Conservation (phyloP, 2,113 vertebrate genomes). For the Brienomyrus brachyistius region DNA sequence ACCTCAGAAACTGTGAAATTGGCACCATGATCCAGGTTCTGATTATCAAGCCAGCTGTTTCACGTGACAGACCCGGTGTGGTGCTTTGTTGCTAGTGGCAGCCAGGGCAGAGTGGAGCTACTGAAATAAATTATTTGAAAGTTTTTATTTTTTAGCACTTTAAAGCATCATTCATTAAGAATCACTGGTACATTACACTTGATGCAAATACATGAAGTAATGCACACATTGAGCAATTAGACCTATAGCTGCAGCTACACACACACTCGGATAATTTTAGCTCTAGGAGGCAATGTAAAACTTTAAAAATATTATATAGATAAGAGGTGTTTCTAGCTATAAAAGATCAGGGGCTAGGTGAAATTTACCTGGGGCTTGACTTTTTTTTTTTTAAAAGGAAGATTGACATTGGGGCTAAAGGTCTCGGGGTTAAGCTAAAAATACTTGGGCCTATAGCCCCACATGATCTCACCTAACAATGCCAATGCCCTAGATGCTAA, state of each 20-base stretch:
- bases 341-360: too few relatives aligned
- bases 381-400: neutral
- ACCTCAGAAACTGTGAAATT: neutral
- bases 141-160: neutral
- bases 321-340: too few relatives aligned
- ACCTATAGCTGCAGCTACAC: neutral
- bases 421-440: too few relatives aligned
- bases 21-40: neutral
- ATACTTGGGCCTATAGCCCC: too few relatives aligned
- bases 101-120: neutral
- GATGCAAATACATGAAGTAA: neutral
- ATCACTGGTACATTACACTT: neutral
- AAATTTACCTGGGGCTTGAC: too few relatives aligned
- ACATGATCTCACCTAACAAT: too few relatives aligned
- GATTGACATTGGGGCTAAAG: neutral
- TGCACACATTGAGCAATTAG: neutral
- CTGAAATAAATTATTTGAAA: neutral
- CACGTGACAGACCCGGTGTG: neutral
- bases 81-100: neutral
- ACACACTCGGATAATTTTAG: neutral
- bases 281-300: neutral
- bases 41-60: conserved; percentile 1
- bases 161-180: neutral
- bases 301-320: neutral
- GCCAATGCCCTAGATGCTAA: neutral